Evolutionary conservation across 2,797 vertebrate genomes (phyloP).

Genomic region (Mareca penelope): DNA sequence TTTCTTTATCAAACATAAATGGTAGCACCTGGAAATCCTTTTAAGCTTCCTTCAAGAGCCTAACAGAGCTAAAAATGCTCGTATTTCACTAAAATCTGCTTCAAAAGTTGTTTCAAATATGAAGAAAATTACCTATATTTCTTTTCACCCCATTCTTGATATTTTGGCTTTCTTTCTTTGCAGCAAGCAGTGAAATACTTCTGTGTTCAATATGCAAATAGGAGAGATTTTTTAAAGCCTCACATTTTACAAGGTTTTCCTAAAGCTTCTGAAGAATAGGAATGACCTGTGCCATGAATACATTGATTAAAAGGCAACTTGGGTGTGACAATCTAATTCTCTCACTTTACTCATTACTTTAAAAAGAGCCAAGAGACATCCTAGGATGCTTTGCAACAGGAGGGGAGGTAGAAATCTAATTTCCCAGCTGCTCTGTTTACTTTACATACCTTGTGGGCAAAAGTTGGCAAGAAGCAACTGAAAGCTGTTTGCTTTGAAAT

Average conservation of each 20-base stretch:
- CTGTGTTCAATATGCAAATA: not conserved
- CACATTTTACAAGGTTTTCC: constrained; percentile 1
- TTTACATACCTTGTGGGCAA: constrained; percentile 63
- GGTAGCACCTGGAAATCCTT: not conserved
- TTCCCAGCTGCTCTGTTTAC: constrained; percentile 63
- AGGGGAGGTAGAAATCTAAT: constrained; percentile 31
- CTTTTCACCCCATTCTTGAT: not conserved
- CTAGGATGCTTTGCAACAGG: not conserved
- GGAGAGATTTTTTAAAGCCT: not conserved
- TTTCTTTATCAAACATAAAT: not conserved
- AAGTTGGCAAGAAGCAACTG: constrained; percentile 58
- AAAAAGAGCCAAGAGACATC: not conserved
- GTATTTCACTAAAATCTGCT: not conserved
- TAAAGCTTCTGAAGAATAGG: not conserved
- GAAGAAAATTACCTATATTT: not conserved
- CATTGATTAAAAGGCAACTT: not conserved
- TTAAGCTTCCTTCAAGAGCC: not conserved
- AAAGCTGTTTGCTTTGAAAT: constrained; percentile 70
- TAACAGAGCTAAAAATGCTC: not conserved
- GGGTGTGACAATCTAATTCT: not conserved
- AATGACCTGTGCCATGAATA: not conserved
- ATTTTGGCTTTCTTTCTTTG: not conserved
- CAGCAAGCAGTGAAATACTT: not conserved
- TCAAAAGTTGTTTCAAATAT: not conserved
- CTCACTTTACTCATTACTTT: not conserved